Evolutionary conservation across 1,140 invertebrate species (phyloP), one percentile per base, ranked within the genome.

Genomic region (Dendrolimus kikuchii): DNA sequence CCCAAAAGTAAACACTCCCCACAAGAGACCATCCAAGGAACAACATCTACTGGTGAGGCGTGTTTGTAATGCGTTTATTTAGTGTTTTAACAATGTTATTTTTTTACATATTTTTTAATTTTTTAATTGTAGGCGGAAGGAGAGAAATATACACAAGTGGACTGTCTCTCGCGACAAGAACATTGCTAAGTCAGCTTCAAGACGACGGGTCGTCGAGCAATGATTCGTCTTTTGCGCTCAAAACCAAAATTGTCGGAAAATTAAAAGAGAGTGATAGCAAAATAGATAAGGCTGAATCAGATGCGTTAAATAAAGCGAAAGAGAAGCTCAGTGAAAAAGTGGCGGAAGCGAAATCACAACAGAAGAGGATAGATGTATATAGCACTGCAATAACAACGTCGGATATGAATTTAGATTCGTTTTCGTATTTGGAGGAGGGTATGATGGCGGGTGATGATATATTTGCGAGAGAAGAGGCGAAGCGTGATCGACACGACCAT

Each of bases 401-500:
- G 4, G 86, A 88, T 40, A 88, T 90, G 40, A 88, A 88, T 62
- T 67, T 88, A 37, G 87, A 89, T 56, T 86, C 85, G 62, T 88
- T 88, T 65, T 74, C 88, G 50, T 89, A 89, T 64, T 64, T 88
- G 50, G 86, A 83, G 38, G 77, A 88, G 49, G 82, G 76, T 44
- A 72, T 88, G 71, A 74, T 87, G 75, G 77, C 67, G n/a, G 81
- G 71, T 0, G 86, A 89, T 45, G 86, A 88, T 38, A 80, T 81
- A 55, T 81, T 81, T 55, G 55, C 66, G 1, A 51, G 60, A 36
- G 70, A 59, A 8, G 63, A 74, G 46, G 49, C 47, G 40, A 74
- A 79, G 58, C 23, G 50, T 37, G 66, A 63, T 5, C 59, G 78
- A 9, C 68, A 75, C 59, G 74, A 78, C 46, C 76, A 80, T 46